Evolutionary conservation across 2,888 invertebrate species (phyloP).

Genomic region (Cepaea hortensis): DNA sequence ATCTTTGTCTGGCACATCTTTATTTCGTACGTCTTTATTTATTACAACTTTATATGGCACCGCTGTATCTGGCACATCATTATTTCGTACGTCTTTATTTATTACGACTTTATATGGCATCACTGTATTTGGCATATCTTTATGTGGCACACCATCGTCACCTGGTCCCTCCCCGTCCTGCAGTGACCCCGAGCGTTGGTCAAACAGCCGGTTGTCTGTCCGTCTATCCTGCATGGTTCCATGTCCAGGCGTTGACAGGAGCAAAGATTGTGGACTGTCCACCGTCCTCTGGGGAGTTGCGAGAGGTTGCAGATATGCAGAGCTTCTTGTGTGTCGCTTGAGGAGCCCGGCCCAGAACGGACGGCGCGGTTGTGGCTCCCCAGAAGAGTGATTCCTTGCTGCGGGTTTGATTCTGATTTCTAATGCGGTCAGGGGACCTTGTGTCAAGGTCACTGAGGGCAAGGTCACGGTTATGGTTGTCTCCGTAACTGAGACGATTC

Average conservation of each 20-base stretch:
- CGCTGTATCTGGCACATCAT: too few species aligned
- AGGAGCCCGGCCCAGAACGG: neutral
- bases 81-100: too few species aligned
- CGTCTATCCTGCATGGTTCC: neutral
- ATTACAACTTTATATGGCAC: too few species aligned
- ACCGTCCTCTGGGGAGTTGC: neutral
- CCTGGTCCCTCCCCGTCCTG: neutral
- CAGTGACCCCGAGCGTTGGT: neutral
- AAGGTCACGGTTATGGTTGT: neutral
- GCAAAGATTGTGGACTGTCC: neutral
- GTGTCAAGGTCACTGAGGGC: neutral
- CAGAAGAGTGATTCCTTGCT: neutral
- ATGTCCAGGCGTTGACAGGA: neutral
- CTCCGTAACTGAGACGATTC: neutral
- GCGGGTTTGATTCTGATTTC: slow-evolving; percentile 20
- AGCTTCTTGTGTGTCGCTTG: neutral
- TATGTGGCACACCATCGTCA: too few species aligned
- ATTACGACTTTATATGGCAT: too few species aligned
- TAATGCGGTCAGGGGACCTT: slow-evolving; percentile 24
- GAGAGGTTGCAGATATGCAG: neutral
- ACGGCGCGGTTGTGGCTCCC: neutral
- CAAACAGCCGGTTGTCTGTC: neutral
- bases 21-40: too few species aligned
- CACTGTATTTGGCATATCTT: too few species aligned
- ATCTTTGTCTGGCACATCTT: too few species aligned